Percentiles rank a stretch among this genome's conserved stretches.
These are phyloP conservation scores for Muschampia plurimacula DNA, from an alignment of 2,888 invertebrate species.

Conservation along the genomic window DNA sequence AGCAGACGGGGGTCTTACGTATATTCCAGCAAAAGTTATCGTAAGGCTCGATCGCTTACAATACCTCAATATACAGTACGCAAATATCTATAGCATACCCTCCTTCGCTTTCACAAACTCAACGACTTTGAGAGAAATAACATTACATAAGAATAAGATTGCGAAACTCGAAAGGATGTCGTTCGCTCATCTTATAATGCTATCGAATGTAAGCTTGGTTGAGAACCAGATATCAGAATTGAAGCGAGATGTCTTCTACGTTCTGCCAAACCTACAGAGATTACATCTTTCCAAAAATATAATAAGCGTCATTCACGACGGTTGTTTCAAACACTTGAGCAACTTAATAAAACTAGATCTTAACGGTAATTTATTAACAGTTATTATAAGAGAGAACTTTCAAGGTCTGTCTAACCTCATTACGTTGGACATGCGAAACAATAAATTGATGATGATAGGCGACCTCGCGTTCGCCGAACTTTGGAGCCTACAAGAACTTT, in stretches of 20 bases:
- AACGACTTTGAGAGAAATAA: constrained; percentile 88
- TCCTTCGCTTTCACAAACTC: constrained; percentile 92
- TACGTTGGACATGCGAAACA: constrained; percentile 90
- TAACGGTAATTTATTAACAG: constrained; percentile 90
- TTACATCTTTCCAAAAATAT: constrained; percentile 94
- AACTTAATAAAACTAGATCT: constrained; percentile 93
- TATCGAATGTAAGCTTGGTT: constrained; percentile 89
- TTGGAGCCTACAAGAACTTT: constrained; percentile 90
- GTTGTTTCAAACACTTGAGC: constrained; percentile 91
- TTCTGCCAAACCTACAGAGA: constrained; percentile 89
- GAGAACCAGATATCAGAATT: constrained; percentile 92
- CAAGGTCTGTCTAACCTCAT: constrained; percentile 90
- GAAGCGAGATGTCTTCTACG: constrained; percentile 90
- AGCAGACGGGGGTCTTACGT: constrained; percentile 88
- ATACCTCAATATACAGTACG: constrained; percentile 90
- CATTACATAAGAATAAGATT: constrained; percentile 90
- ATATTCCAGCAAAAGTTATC: constrained; percentile 90
- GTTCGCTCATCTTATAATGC: constrained; percentile 90
- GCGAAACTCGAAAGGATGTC: constrained; percentile 88
- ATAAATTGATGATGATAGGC: constrained; percentile 92
- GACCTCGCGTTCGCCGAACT: constrained; percentile 93
- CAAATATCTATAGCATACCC: constrained; percentile 89
- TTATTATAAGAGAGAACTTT: constrained; percentile 91
- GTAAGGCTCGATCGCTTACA: constrained; percentile 88
- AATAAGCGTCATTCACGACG: constrained; percentile 93